Base-by-base conservation (phyloP, 2,888 invertebrate genomes). In the Heliconius ismenius region DNA sequence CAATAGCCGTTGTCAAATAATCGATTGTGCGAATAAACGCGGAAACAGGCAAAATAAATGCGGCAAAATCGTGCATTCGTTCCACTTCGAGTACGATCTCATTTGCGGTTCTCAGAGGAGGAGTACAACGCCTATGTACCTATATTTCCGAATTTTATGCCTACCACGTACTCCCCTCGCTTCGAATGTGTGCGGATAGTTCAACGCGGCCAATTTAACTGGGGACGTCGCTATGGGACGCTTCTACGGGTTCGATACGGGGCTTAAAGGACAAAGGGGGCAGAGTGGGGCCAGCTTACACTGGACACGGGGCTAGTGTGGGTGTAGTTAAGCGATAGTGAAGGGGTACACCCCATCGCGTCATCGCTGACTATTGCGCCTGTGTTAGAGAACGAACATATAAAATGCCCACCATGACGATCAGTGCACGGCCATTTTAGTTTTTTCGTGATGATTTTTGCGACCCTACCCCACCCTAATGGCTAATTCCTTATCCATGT, bases 71-170 rank as follows among this genome's bases (percentile, higher is more conserved):
- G 89, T 88, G 87, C 87, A 91, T 90, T 90, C 88, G 90, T 91
- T 91, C 89, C 89, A 88, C 88, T 89, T 86, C 86, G 84, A 84
- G 83, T 86, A 83, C 88, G 87, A 89, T 90, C 92, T 91, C 91
- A 92, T 92, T 92, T 92, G 90, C 86, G 89, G 89, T 84, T 85
- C 86, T 84, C 85, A 86, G 86, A 84, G 86, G 87, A 89, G 87
- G 87, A 88, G 87, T 87, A 86, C 83, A 85, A 85, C 85, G 84
- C 83, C 86, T 89, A 89, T 84, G 84, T 89, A 86, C 82, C 87
- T 92, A 91, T 90, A 91, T 91, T 93, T 92, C 91, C 88, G 88
- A 92, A 92, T 92, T 93, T 93, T 93, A 92, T 92, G 92, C 92
- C 90, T 91, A 89, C 90, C 87, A 85, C 89, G 88, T 80, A 80